These are phyloP conservation scores for Benitochromis conjunctus DNA, from an alignment of 2,113 vertebrate genomes.

Conservation along the genomic window DNA sequence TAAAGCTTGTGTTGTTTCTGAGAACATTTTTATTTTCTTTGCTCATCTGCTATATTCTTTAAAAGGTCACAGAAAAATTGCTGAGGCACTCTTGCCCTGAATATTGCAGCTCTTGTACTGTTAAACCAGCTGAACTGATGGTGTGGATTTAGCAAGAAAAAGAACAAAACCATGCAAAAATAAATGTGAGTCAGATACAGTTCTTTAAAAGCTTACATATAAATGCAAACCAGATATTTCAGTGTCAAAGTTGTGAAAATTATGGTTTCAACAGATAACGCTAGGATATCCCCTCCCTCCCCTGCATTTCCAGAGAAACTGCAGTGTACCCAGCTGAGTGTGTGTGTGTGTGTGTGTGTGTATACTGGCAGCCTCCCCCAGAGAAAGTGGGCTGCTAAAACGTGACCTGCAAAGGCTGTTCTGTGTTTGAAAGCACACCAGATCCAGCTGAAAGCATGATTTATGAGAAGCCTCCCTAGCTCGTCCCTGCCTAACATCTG, in stretches of 20 bases:
- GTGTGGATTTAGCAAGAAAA: not conserved
- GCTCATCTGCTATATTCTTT: not conserved
- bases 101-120: not conserved
- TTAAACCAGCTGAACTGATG: not conserved
- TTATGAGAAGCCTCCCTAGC: not conserved
- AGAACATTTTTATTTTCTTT: not conserved
- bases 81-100: not conserved
- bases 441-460: not conserved
- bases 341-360: not conserved
- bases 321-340: conserved; percentile 28
- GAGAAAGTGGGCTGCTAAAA: conserved; percentile 20
- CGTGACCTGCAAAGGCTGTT: conserved; percentile 5
- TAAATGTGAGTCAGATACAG: not conserved
- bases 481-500: not conserved
- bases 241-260: not conserved
- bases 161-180: not conserved
- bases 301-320: conserved; percentile 8
- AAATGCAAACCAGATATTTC: not conserved
- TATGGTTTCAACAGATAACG: not conserved
- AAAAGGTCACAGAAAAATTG: conserved; percentile 4
- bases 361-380: conserved; percentile 5
- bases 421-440: not conserved
- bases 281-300: not conserved
- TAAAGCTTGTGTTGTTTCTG: not conserved
- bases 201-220: not conserved